Evolutionary conservation across 1,140 invertebrate genomes (phyloP).

Genomic region (Zophobas morio): DNA sequence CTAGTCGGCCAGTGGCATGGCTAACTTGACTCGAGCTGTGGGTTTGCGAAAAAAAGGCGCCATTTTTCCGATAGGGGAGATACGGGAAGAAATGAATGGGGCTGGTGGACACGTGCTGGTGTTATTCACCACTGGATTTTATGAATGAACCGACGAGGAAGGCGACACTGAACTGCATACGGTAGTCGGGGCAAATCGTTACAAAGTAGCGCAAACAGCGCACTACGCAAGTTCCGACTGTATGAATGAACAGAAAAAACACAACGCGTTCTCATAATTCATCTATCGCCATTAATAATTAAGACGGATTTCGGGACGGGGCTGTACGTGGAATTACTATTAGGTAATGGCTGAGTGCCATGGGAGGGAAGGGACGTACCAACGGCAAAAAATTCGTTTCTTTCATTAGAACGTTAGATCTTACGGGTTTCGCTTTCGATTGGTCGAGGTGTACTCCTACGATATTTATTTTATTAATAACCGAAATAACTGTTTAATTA

Average conservation of each 20-base stretch:
- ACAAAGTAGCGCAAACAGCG: slow-evolving; percentile 31
- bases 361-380: too few relatives aligned
- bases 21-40: slow-evolving; percentile 16
- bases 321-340: slow-evolving; percentile 30
- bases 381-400: too few relatives aligned
- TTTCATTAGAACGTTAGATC: too few relatives aligned
- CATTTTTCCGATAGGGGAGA: slow-evolving; percentile 26
- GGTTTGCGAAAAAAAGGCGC: slow-evolving; percentile 13
- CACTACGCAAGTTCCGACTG: slow-evolving; percentile 39
- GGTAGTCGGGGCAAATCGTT: slow-evolving; percentile 15
- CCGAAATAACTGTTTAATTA: too few relatives aligned
- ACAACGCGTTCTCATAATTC: slow-evolving; percentile 36
- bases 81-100: not conserved
- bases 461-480: too few relatives aligned
- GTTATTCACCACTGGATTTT: slow-evolving; percentile 34
- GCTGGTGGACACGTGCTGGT: slow-evolving; percentile 32
- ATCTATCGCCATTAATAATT: slow-evolving; percentile 29
- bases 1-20: slow-evolving; percentile 28
- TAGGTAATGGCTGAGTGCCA: not conserved
- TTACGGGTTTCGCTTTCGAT: too few relatives aligned
- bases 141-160: slow-evolving; percentile 23
- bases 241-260: slow-evolving; percentile 46
- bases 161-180: slow-evolving; percentile 18
- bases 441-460: too few relatives aligned
- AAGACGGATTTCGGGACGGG: slow-evolving; percentile 21